A percentile compares a stretch with the other conserved stretches of the same genome.
These are phyloP conservation scores for Danio albolineatus DNA, from an alignment of 2,797 vertebrate genomes.

Conservation along the genomic window DNA sequence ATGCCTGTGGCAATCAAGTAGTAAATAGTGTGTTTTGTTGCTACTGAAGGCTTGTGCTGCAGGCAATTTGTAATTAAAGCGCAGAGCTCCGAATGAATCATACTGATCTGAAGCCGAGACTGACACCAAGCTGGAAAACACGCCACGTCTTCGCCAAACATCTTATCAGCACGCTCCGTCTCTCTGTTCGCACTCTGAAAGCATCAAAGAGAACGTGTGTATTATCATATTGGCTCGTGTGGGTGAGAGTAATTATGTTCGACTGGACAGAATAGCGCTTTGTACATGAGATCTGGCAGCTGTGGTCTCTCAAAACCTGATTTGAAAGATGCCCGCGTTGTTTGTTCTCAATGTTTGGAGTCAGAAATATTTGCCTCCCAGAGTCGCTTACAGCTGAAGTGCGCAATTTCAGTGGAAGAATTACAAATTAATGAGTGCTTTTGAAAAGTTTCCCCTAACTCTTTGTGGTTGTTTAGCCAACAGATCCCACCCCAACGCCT, in stretches of 20 bases:
- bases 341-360: conserved; percentile 17
- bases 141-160: conserved; percentile 9
- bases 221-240: conserved; percentile 21
- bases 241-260: conserved; percentile 27
- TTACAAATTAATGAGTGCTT: conserved; percentile 1
- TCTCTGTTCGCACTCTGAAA: conserved; percentile 32
- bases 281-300: conserved; percentile 10
- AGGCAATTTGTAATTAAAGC: conserved; percentile 48
- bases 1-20: conserved; percentile 14
- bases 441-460: background rate
- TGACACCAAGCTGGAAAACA: conserved; percentile 24
- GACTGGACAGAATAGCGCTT: conserved; percentile 16
- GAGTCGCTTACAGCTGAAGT: conserved; percentile 1
- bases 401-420: background rate
- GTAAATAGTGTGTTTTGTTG: conserved; percentile 32
- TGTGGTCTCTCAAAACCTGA: conserved; percentile 21
- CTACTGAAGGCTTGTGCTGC: conserved; percentile 10
- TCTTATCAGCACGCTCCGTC: conserved; percentile 34
- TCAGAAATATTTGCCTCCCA: conserved; percentile 16
- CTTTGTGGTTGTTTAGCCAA: background rate
- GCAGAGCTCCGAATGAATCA: conserved; percentile 9
- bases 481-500: background rate
- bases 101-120: conserved; percentile 20
- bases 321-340: conserved; percentile 5
- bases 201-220: conserved; percentile 17